Evolutionary conservation across 2,797 vertebrate genomes (phyloP), one percentile per base, ranked within the genome.

Genomic region (Anolis apletophallus): DNA sequence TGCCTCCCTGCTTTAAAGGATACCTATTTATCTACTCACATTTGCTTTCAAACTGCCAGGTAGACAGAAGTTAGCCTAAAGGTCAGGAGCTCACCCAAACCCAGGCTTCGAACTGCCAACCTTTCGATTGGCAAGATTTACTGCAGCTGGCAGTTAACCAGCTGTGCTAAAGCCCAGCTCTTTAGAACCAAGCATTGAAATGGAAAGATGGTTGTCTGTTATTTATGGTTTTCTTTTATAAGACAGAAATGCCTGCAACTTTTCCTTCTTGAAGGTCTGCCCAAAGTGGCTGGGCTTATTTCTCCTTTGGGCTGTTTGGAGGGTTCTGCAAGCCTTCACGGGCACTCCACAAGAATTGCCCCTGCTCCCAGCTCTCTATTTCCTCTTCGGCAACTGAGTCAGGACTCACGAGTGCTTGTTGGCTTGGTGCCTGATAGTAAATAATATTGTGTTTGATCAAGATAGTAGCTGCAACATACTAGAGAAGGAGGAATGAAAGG

Each of bases 191-290:
- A 64, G 23, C 21, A 61, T 61, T 61, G 59, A 61, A 61, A 61
- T 61, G 19, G 21, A 23, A 61, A 26, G 21, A 23, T 93, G 93
- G 90, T 88, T 13, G 84, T 87, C 88, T 80, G 68, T 90, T 95
- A 93, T 96, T 94, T 74, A 89, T 83, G 3, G 92, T 93, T 81
- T 87, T 71, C 46, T n/a, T 2, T 54, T 88, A 84, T 90, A 91
- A 92, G 90, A 94, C 94, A 93, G 93, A 91, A 88, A 64, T 82
- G 57, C 83, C 74, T 59, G 84, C 46, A 73, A 32, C 16, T 21
- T 57, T 16, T 11, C 81, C 21, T 10, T 32, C 32, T 26, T 26
- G 21, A 64, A 64, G 1, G 61, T 61, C 19, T 23, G 7, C 59
- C 19, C 59, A 61, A 61, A 61, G 23, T 7, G 21, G 59, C 7